Evolutionary conservation across 2,888 invertebrate species (phyloP).

Genomic region (Amorpha juglandis): DNA sequence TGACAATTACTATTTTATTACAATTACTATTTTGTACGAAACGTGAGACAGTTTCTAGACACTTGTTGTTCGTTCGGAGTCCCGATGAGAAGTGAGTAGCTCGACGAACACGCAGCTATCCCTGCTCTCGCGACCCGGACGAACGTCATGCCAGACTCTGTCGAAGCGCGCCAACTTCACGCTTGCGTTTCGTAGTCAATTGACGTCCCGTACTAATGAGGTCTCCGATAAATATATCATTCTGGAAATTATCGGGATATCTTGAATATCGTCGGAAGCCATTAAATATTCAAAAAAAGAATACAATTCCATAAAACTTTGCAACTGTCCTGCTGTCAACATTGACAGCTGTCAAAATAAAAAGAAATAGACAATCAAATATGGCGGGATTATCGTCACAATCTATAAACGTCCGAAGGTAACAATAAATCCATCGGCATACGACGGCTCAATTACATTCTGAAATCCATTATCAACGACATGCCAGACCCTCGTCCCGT

Average conservation of each 20-base stretch:
- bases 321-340: not conserved
- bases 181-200: no score
- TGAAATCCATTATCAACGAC: conserved; percentile 23
- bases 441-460: conserved; percentile 21
- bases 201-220: no score
- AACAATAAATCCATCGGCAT: conserved; percentile 15
- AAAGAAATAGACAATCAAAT: conserved; percentile 9
- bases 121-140: no score
- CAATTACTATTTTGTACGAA: no score
- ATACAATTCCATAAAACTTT: not conserved
- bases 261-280: not conserved
- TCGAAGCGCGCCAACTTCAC: no score
- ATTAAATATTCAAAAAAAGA: not conserved
- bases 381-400: conserved; percentile 12
- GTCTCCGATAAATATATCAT: no score
- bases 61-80: no score
- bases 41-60: no score
- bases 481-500: conserved; percentile 18
- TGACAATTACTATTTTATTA: no score
- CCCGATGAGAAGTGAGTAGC: no score
- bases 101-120: no score
- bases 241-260: not conserved
- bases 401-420: conserved; percentile 13
- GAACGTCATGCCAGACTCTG: no score
- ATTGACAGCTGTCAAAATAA: conserved; percentile 23